Percentiles rank a stretch among this genome's conserved stretches.
Evolutionary conservation across 2,797 vertebrate genomes (phyloP).

Genomic region (Telmatherina bonti): DNA sequence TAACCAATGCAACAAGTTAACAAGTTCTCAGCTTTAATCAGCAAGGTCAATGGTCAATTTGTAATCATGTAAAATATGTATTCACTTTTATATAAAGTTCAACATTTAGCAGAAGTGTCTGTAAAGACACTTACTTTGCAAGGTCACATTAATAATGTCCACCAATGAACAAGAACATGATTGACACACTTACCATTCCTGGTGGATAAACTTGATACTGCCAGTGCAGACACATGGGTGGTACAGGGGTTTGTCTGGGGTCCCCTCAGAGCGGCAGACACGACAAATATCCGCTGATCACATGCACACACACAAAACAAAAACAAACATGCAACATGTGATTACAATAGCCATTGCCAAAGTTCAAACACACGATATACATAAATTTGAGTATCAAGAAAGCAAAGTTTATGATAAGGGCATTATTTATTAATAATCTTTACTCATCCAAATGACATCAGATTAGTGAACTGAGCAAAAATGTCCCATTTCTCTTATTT

Average conservation of each 20-base stretch:
- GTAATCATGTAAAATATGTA: not conserved
- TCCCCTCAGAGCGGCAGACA: conserved; percentile 96
- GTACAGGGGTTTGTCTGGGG: conserved; percentile 94
- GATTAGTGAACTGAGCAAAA: not conserved
- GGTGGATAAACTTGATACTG: conserved; percentile 99
- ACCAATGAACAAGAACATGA: not conserved
- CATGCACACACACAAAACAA: not conserved
- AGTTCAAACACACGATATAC: not conserved
- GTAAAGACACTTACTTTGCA: not conserved
- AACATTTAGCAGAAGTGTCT: not conserved
- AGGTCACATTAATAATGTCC: not conserved
- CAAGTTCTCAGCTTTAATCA: not conserved
- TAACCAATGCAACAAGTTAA: not conserved
- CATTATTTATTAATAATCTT: too few relatives aligned
- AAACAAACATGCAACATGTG: conserved; percentile 19
- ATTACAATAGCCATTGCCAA: not conserved
- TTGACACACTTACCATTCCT: conserved; percentile 91
- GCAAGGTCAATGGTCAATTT: not conserved
- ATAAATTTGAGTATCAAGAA: not conserved
- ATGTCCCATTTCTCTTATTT: conserved; percentile 1
- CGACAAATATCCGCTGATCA: conserved; percentile 91
- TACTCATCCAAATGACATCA: not conserved
- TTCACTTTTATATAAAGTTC: too few relatives aligned
- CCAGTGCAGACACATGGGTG: conserved; percentile 98
- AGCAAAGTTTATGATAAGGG: not conserved